Conservation (phyloP, 2,888 invertebrate genomes). For the Podotricha telesiphe region DNA sequence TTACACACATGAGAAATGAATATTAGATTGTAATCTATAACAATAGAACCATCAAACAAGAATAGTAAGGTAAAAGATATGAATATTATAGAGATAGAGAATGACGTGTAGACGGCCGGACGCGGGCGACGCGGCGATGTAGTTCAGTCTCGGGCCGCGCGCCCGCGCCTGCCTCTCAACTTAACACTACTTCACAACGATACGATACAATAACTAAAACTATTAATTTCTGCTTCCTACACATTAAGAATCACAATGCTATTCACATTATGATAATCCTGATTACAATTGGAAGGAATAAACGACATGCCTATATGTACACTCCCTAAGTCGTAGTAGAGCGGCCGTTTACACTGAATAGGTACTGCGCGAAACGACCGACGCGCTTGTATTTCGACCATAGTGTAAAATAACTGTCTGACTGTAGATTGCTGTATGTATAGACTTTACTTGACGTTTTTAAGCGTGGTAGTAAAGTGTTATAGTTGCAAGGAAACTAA, state of each 20-base stretch:
- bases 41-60: conserved; percentile 76
- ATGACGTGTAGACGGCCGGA: conserved; percentile 69
- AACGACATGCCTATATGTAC: conserved; percentile 76
- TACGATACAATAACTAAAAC: conserved; percentile 79
- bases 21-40: conserved; percentile 67
- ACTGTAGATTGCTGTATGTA: conserved; percentile 1
- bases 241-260: conserved; percentile 69
- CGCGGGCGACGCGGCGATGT: conserved; percentile 64
- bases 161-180: conserved; percentile 70
- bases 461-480: not conserved
- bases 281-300: conserved; percentile 76
- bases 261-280: conserved; percentile 56
- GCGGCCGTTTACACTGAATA: conserved; percentile 38
- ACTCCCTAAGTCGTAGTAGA: conserved; percentile 56
- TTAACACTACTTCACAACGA: conserved; percentile 81
- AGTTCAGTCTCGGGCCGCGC: conserved; percentile 79
- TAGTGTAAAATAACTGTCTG: conserved; percentile 15
- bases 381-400: conserved; percentile 30
- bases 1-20: conserved; percentile 76
- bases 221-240: conserved; percentile 74
- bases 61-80: conserved; percentile 61
- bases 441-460: conserved; percentile 3
- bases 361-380: conserved; percentile 37
- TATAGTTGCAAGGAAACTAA: conserved; percentile 15
- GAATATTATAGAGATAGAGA: conserved; percentile 64